Evolutionary conservation across 1,140 invertebrate genomes (phyloP), one percentile per base, ranked within the genome.

Genomic region (Matsumurasca onukii): DNA sequence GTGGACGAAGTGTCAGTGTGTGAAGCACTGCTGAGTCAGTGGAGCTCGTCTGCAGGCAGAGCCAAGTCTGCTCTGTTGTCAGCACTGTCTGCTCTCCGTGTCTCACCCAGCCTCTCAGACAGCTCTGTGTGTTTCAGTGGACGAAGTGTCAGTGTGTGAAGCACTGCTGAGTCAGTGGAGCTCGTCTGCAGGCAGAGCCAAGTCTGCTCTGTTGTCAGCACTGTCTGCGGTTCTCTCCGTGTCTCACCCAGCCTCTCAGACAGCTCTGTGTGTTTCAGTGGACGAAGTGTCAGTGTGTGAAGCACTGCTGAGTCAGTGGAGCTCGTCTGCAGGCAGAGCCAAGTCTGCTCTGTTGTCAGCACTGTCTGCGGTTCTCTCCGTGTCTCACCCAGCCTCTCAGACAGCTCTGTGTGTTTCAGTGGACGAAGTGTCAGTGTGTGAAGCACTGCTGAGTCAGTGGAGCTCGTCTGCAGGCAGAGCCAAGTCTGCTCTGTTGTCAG

Each of bases 41-140:
- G 57, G 57, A 15, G 20, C 24, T 2, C 12, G 17, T 22, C 30
- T 2, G 17, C 13, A 29, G 57, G 57, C 29, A 61, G 30, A 20
- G 20, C 24, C 2, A 61, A 20, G 29, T 2, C 29, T 24, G 66
- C 80, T 1, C 77, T 84, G 20, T 72, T 79, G 13, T 72, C 75
- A 15, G 78, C 83, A 0, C 71, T 85, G 22, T 76, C 82, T 0
- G 80, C 81, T 74, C 69, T 85, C 29, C 69, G 85, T 20, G 1
- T 66, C 63, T 9, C 30, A 24, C 48, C 68, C 69, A 17, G 66
- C 62, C 17, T 67, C 71, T 1, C 5, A 25, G 27, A 45, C 61
- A 24, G 71, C 71, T 15, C 30, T 72, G 63, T 15, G 29, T 72
- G 22, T 55, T 63, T 27, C 57, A 63, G 61, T 20, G 3, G 13